Evolutionary conservation across 2,797 vertebrate species (phyloP).

Genomic region (Gymnothorax javanicus): DNA sequence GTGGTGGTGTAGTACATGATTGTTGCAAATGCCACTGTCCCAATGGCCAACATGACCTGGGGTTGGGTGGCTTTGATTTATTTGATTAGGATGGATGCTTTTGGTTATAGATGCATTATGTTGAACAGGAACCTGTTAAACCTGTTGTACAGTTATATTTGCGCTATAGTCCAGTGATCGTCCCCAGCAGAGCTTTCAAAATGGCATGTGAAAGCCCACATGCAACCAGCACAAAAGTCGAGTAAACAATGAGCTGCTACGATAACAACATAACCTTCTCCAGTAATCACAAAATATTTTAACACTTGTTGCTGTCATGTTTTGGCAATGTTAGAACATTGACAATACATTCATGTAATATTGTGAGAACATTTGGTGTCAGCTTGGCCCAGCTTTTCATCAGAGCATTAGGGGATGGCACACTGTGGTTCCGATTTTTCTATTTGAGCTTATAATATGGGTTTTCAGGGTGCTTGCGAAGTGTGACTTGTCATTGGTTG

Average conservation of each 20-base stretch:
- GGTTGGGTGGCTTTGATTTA: too few relatives aligned
- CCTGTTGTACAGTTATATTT: too few relatives aligned
- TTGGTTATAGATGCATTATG: not conserved
- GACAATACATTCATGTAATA: too few relatives aligned
- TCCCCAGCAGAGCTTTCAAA: not conserved
- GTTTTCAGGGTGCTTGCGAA: not conserved
- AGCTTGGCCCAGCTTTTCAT: not conserved
- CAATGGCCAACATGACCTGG: too few relatives aligned
- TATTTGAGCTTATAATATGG: not conserved
- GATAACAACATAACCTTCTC: not conserved
- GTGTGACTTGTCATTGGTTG: too few relatives aligned
- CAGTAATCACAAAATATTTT: too few relatives aligned
- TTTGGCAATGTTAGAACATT: too few relatives aligned
- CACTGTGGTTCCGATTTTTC: not conserved
- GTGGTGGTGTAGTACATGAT: too few relatives aligned
- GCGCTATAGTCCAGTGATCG: not conserved
- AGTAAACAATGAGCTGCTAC: not conserved
- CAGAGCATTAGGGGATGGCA: not conserved
- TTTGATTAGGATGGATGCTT: not conserved
- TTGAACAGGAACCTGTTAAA: not conserved
- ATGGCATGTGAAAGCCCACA: not conserved
- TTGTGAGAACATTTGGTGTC: not conserved
- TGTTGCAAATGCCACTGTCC: too few relatives aligned
- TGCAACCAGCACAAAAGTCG: not conserved
- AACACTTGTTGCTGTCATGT: too few relatives aligned